Evolutionary conservation across 2,888 invertebrate species (phyloP).

Genomic region (Spatulosminthurus flaviceps): DNA sequence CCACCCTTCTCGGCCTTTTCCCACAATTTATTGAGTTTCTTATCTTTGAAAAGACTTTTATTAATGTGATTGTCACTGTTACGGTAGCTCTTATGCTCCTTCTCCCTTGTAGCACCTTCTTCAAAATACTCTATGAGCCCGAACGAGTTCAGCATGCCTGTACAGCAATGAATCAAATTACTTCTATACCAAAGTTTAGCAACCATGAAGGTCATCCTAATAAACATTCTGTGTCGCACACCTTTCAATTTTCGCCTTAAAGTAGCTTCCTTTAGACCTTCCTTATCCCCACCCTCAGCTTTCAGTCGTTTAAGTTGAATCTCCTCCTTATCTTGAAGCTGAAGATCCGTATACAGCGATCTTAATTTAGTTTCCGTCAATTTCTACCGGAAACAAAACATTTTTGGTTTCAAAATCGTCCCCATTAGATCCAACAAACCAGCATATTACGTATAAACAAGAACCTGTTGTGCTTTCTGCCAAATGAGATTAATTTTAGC

Average conservation of each 20-base stretch:
- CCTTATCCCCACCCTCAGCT: conserved; percentile 85
- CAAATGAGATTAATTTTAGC: conserved; percentile 88
- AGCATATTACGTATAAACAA: no score
- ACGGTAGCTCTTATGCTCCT: conserved; percentile 66
- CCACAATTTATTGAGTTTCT: conserved; percentile 89
- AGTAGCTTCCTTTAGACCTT: conserved; percentile 83
- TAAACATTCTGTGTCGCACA: conserved; percentile 62
- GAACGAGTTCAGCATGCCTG: conserved; percentile 80
- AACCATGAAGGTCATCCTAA: neutral
- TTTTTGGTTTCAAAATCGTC: neutral
- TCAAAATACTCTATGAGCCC: conserved; percentile 82
- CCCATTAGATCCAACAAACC: neutral
- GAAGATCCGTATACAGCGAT: conserved; percentile 86
- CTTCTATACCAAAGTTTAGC: neutral
- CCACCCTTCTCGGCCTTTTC: conserved; percentile 81
- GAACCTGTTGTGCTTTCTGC: conserved; percentile 90
- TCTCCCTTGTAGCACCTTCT: conserved; percentile 71
- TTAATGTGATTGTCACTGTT: conserved; percentile 69
- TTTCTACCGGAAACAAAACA: conserved; percentile 71
- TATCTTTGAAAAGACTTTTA: conserved; percentile 86
- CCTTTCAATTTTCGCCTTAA: conserved; percentile 81
- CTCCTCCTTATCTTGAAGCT: conserved; percentile 93
- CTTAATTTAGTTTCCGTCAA: conserved; percentile 84
- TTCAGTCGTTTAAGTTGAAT: conserved; percentile 82
- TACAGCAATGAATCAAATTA: neutral